phyloP scores from a whole-genome alignment of 2,888 invertebrate genomes.

The Parnassius orleans region DNA sequence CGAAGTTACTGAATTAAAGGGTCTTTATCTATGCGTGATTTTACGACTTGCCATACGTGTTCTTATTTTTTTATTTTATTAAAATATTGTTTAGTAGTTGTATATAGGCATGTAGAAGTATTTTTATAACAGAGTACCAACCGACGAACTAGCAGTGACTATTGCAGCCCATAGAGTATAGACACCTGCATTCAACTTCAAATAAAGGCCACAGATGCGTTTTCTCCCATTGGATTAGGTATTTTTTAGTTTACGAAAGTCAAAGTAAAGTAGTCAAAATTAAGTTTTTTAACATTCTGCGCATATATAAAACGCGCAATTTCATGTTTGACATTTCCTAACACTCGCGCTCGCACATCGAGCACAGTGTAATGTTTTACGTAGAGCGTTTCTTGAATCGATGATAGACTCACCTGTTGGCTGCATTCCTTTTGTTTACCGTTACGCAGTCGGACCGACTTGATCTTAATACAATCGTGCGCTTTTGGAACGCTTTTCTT shows the following conservation, averaged over 20 bases:
- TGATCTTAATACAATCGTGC: constrained; percentile 20
- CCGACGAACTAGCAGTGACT: no score
- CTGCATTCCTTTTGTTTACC: constrained; percentile 26
- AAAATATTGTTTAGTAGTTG: background rate
- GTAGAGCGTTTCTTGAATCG: constrained; percentile 24
- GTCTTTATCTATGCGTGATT: constrained; percentile 12
- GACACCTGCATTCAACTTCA: no score
- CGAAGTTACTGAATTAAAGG: constrained; percentile 5
- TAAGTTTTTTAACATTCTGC: no score
- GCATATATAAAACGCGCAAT: no score
- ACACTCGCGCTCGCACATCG: background rate
- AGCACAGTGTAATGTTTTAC: constrained; percentile 16
- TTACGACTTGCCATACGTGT: constrained; percentile 11
- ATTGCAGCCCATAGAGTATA: no score
- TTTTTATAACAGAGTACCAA: no score
- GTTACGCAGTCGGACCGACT: constrained; percentile 18
- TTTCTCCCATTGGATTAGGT: no score
- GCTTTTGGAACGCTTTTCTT: constrained; percentile 19
- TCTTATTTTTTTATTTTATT: constrained; percentile 11
- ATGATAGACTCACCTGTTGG: constrained; percentile 25
- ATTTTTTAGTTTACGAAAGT: no score
- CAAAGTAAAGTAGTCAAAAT: no score
- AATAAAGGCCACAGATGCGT: no score
- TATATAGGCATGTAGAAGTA: no score
- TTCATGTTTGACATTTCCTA: no score